Conservation (phyloP, 2,888 invertebrate species). For the Lycaena phlaeas region DNA sequence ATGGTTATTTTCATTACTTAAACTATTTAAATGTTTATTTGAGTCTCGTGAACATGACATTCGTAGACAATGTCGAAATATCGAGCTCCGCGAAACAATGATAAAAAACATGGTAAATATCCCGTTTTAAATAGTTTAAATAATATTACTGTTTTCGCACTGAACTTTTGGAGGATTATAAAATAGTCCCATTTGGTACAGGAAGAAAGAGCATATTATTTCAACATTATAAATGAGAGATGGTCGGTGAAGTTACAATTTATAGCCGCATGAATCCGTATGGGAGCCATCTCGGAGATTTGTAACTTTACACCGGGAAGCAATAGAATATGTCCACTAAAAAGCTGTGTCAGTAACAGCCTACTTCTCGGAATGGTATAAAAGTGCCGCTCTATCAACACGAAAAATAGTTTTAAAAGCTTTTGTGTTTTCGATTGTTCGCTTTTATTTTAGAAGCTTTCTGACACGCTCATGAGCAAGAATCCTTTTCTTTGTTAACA, state of each 20-base stretch:
- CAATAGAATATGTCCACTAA: constrained; percentile 25
- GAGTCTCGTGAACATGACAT: no score
- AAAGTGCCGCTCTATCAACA: constrained; percentile 23
- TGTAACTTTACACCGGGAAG: constrained; percentile 30
- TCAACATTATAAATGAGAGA: no score
- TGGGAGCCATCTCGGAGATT: constrained; percentile 25
- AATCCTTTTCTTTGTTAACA: constrained; percentile 4
- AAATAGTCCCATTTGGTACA: no score
- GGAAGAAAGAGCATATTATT: no score
- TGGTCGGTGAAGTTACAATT: background rate
- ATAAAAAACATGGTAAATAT: no score
- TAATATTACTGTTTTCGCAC: no score
- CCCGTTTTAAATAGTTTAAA: no score
- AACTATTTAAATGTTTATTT: no score
- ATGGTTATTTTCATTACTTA: no score
- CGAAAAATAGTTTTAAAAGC: constrained; percentile 19
- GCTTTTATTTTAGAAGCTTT: constrained; percentile 8
- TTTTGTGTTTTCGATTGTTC: constrained; percentile 17
- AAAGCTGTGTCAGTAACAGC: constrained; percentile 34
- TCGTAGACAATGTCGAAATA: no score
- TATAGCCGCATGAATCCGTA: constrained; percentile 10
- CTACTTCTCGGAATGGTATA: constrained; percentile 34
- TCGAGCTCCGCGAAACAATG: no score
- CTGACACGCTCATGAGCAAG: background rate
- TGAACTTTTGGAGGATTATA: no score